Evolutionary conservation across 2,113 vertebrate genomes (phyloP), one percentile per base, ranked within the genome.

Genomic region (Engystomops pustulosus): DNA sequence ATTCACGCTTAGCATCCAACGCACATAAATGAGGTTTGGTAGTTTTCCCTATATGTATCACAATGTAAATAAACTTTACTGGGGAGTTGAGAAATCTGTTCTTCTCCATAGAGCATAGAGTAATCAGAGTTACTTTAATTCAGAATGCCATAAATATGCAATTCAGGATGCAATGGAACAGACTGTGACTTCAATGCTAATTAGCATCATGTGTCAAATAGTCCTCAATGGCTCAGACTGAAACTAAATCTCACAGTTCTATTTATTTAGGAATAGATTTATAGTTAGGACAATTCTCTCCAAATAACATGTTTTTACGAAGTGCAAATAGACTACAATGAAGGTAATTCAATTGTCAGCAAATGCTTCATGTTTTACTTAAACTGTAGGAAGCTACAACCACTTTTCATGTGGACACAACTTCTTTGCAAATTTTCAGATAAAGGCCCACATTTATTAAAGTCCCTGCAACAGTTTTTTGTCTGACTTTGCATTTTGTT

Each of bases 161-260:
- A 65, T 83, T 41, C 38, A 44, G 80, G 30, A 74, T 41, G 18
- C 34, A 51, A 32, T 23, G 44, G 80, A 72, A 82, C 80, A 81
- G 45, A 81, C 47, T 71, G 65, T 81, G 65, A 65, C 23, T 58
- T 68, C 62, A 69, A 36, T 65, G 36, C 45, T 65, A 69, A 81
- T 69, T 81, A 81, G 4, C 62, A 81, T 81, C 79, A 81, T 81
- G 27, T 36, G 41, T 69, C 45, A 15, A 41, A 44, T 79, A 79
- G 58, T 27, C 53, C 55, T 44, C n/a, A 79, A 32, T 58, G 68
- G 20, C 44, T 17, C 44, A 41, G 68, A 70, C 18, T 70, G 36
- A 44, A 38, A 12, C 20, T 1, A 36, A 67, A 67, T 34, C 30
- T 18, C 17, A 5, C 7, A 20, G 32, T 67, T 67, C 62, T 67